Conservation (phyloP, 2,113 vertebrate species). For the Martes martes region DNA sequence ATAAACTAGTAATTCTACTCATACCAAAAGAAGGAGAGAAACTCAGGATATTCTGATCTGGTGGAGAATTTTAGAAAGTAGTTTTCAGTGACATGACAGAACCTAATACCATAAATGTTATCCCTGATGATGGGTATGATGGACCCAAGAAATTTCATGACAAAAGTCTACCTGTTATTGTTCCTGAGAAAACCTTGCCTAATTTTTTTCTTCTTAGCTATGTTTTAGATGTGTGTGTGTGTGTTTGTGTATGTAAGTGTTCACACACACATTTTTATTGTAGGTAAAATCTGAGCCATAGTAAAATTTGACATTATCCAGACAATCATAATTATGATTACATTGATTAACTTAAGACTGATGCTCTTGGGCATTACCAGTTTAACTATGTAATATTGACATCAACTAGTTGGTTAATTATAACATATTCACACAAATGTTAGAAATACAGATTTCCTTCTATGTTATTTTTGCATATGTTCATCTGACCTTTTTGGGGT, state of each 20-base stretch:
- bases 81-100: background rate
- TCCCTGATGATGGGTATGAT: background rate
- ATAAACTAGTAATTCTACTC: background rate
- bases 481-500: background rate
- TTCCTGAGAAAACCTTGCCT: background rate
- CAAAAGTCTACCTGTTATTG: background rate
- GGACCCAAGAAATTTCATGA: background rate
- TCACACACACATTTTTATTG: background rate
- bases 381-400: background rate
- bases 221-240: background rate
- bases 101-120: background rate
- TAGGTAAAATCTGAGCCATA: background rate
- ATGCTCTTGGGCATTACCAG: background rate
- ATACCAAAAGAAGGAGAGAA: background rate
- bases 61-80: background rate
- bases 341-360: background rate
- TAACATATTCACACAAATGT: background rate
- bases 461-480: background rate
- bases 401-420: conserved; percentile 10
- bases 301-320: background rate
- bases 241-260: background rate
- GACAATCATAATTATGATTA: background rate
- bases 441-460: background rate
- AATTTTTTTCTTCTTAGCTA: background rate
- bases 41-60: background rate